phyloP scores from a whole-genome alignment of 2,113 vertebrate species.

The Rhinoderma darwinii region DNA sequence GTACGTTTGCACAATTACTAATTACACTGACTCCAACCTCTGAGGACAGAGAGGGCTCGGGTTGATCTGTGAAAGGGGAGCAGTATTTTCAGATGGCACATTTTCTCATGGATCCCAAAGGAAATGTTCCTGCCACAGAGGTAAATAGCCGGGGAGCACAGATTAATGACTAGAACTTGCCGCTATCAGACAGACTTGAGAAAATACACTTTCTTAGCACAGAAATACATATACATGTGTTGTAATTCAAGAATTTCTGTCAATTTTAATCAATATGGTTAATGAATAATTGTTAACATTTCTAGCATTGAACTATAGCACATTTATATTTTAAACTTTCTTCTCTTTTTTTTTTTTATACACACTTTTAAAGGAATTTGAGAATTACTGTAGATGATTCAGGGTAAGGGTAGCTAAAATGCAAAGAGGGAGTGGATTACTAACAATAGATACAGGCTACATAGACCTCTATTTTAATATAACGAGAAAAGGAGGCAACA shows the following conservation, averaged over 20 bases:
- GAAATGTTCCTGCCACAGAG: slow-evolving; percentile 33
- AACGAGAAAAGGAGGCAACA: too few species aligned
- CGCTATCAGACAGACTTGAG: background rate
- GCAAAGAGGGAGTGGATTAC: background rate
- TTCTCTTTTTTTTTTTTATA: too few species aligned
- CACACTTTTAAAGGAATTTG: background rate
- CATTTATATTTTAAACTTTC: background rate
- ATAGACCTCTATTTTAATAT: too few species aligned
- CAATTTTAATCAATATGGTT: background rate
- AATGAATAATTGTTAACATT: background rate
- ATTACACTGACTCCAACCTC: slow-evolving; percentile 17
- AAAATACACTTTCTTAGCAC: background rate
- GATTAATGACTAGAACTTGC: slow-evolving; percentile 36
- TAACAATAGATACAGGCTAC: background rate
- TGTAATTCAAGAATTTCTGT: background rate
- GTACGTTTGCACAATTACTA: slow-evolving; percentile 3
- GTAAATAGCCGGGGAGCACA: slow-evolving; percentile 38
- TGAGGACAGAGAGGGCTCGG: slow-evolving; percentile 3
- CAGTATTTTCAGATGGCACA: slow-evolving; percentile 28
- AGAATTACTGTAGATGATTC: too few species aligned
- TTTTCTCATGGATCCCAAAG: slow-evolving; percentile 27
- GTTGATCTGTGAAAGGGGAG: slow-evolving; percentile 6
- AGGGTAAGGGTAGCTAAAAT: background rate
- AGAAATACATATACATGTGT: background rate
- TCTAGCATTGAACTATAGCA: background rate